phyloP scores from a whole-genome alignment of 2,113 vertebrate genomes.

The Mus pahari region DNA sequence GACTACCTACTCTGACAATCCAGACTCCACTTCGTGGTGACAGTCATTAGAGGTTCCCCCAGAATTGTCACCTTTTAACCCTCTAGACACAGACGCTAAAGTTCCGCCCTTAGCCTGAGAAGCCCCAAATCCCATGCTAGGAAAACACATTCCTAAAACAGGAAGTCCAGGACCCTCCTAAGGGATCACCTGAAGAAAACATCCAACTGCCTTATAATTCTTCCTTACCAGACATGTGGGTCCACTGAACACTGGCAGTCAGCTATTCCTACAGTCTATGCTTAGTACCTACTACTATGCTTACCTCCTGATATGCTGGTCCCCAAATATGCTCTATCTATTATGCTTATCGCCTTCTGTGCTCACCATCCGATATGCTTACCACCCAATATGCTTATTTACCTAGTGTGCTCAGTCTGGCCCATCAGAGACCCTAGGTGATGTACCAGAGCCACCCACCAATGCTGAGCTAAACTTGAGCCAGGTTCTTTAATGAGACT shows the following conservation, averaged over 20 bases:
- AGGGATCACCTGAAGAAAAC: not conserved
- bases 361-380: not conserved
- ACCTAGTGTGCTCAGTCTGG: not conserved
- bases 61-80: constrained; percentile 24
- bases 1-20: not conserved
- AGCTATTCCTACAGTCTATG: not conserved
- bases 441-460: not conserved
- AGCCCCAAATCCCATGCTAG: not conserved
- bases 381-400: not conserved
- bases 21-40: not conserved
- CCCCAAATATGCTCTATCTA: not conserved
- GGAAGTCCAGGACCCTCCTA: not conserved
- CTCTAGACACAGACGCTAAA: constrained; percentile 16
- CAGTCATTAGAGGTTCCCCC: not conserved
- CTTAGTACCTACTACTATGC: not conserved
- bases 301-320: not conserved
- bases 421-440: not conserved
- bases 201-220: not conserved
- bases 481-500: constrained; percentile 34
- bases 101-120: not conserved
- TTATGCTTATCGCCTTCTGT: not conserved
- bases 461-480: not conserved
- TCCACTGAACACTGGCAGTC: not conserved
- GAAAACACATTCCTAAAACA: not conserved
- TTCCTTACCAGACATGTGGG: not conserved